A percentile compares a stretch with the other conserved stretches of the same genome.
These are phyloP conservation scores for Erithacus rubecula DNA, from an alignment of 2,797 vertebrate genomes.

Conservation along the genomic window DNA sequence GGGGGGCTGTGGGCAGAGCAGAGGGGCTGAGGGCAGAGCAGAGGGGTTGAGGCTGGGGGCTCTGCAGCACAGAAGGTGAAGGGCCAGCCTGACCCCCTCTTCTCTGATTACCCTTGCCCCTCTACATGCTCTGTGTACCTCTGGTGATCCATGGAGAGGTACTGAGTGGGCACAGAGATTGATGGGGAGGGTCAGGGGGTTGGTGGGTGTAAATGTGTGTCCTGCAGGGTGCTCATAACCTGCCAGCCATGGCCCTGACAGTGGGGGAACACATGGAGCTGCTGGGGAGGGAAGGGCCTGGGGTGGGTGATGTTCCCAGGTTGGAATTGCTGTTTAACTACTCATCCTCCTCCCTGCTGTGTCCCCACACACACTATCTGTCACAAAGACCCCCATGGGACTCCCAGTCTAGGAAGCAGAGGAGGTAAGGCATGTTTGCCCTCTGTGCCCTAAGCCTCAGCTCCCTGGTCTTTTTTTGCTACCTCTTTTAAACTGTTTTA, in stretches of 20 bases:
- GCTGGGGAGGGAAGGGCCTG: not conserved
- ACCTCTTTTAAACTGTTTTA: not conserved
- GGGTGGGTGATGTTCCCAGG: not conserved
- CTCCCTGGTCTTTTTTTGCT: not conserved
- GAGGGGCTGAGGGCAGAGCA: rapidly evolving
- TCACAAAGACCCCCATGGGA: not conserved
- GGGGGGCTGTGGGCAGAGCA: no score
- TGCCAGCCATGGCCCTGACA: not conserved
- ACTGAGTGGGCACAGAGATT: not conserved
- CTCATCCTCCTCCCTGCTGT: not conserved
- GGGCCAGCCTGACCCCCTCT: not conserved
- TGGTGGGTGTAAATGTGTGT: not conserved
- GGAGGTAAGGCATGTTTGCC: not conserved
- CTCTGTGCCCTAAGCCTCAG: not conserved
- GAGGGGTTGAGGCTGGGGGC: no score
- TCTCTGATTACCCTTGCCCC: not conserved
- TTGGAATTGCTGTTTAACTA: not conserved
- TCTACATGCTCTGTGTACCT: rapidly evolving
- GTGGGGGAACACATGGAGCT: not conserved
- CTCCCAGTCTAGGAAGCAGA: not conserved
- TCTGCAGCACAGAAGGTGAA: rapidly evolving
- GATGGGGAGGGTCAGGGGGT: not conserved
- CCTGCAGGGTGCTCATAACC: not conserved
- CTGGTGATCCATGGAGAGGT: not conserved
- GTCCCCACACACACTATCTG: rapidly evolving